phyloP scores from a whole-genome alignment of 2,888 invertebrate species.

The Antitype chi region DNA sequence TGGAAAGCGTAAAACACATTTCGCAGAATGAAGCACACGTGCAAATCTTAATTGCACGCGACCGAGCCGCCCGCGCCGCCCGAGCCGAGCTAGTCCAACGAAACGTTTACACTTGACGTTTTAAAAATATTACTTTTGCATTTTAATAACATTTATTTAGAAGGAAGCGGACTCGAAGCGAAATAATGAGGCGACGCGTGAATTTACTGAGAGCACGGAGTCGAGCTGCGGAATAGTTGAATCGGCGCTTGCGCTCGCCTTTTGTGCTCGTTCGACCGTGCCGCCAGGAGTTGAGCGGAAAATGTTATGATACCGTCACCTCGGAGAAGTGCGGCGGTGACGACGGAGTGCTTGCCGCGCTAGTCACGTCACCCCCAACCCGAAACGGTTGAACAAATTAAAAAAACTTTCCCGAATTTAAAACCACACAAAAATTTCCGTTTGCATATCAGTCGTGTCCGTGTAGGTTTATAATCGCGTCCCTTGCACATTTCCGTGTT shows the following conservation, averaged over 20 bases:
- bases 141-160: slow-evolving; percentile 86
- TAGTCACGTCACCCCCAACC: slow-evolving; percentile 36
- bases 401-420: slow-evolving; percentile 68
- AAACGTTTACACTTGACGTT: slow-evolving; percentile 78
- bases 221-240: slow-evolving; percentile 68
- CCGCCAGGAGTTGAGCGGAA: slow-evolving; percentile 69
- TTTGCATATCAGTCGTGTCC: slow-evolving; percentile 55
- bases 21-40: slow-evolving; percentile 72
- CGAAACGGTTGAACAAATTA: slow-evolving; percentile 65
- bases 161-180: slow-evolving; percentile 77
- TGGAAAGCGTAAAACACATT: slow-evolving; percentile 72
- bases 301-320: slow-evolving; percentile 78
- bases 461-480: slow-evolving; percentile 57
- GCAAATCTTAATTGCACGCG: slow-evolving; percentile 82
- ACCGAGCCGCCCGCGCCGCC: slow-evolving; percentile 65
- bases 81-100: slow-evolving; percentile 67
- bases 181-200: slow-evolving; percentile 86
- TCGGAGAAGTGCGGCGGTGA: slow-evolving; percentile 47
- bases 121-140: slow-evolving; percentile 85
- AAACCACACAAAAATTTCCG: slow-evolving; percentile 57
- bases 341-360: slow-evolving; percentile 24
- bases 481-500: slow-evolving; percentile 54
- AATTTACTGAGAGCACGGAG: slow-evolving; percentile 71
- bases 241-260: slow-evolving; percentile 67
- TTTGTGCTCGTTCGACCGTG: slow-evolving; percentile 77